Base-by-base conservation (phyloP, 2,113 vertebrate species). In the Camelus dromedarius region DNA sequence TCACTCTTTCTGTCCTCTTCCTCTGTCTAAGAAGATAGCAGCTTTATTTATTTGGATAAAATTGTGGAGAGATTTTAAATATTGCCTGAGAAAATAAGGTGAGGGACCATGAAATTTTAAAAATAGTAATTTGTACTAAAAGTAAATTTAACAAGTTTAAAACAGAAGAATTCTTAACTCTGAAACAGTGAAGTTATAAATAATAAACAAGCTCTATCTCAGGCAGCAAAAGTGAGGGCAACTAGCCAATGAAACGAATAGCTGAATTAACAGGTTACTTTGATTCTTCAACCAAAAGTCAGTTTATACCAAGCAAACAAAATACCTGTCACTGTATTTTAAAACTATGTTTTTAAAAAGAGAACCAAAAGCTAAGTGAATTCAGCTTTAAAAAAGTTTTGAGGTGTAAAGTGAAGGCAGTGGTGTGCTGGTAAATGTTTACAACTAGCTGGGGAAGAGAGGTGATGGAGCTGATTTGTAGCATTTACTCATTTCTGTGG, bases 81-180 rank as follows among this genome's bases (percentile, higher is more conserved):
- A 69, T 54, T 96, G 30, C 58, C 42, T 70, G 67, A 81, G 69
- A 67, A 76, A 89, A 32, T 56, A 42, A 82, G 30, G 10, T 88
- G 42, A 87, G 1, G 15, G 42, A 1, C 64, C 85, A 48, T 86
- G 52, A 60, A 54, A 70, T n/a, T 60, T 38, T 69, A 77, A 24
- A 46, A 93, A 77, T 76, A 72, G 77, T 35, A 73, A 50, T 66
- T 60, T 67, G 56, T 81, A 58, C 38, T 86, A 83, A 95, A 95
- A 70, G 7, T 67, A 62, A 86, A 81, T 75, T 86, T 60, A 86
- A 72, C 28, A 54, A 76, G 76, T 69, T 64, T 82, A 38, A 95
- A 93, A 70, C 73, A 58, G 72, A 76, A 66, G 13, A 86, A 82
- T 91, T 77, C 46, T 88, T 88, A 91, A 32, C 22, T 95, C 26